phyloP scores from a whole-genome alignment of 2,113 vertebrate species.

The Etheostoma cragini region DNA sequence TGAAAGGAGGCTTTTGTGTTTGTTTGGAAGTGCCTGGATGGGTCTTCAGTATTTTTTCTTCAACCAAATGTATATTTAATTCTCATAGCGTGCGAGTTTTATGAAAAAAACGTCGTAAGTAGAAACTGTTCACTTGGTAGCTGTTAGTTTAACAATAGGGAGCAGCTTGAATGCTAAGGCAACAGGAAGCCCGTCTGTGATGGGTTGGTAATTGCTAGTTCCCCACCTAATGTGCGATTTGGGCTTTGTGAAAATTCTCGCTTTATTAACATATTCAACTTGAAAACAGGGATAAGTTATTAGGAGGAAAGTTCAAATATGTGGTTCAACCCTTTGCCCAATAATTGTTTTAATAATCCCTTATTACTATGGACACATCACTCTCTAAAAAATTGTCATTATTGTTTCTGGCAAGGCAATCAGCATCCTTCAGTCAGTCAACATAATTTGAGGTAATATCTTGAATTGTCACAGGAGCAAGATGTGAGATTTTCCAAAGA shows the following conservation, averaged over 20 bases:
- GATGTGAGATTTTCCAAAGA: slow-evolving; percentile 14
- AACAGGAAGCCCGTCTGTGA: neutral
- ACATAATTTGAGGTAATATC: slow-evolving; percentile 19
- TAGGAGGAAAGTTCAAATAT: neutral
- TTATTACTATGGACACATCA: neutral
- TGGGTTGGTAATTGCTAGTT: neutral
- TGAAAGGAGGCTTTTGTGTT: neutral
- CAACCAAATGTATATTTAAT: neutral
- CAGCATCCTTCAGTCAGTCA: slow-evolving; percentile 10
- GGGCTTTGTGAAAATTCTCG: neutral
- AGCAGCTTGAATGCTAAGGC: neutral
- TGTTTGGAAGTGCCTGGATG: neutral
- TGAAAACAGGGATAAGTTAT: neutral
- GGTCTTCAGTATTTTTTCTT: neutral
- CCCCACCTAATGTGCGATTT: no score
- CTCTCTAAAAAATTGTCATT: neutral
- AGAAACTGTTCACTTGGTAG: neutral
- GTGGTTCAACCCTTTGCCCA: neutral
- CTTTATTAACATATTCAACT: neutral
- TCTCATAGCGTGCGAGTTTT: neutral
- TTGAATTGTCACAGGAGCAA: slow-evolving; percentile 34
- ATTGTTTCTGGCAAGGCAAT: neutral
- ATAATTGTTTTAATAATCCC: neutral
- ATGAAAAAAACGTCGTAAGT: neutral
- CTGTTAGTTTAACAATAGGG: neutral